Conservation (phyloP, 2,888 invertebrate genomes). For the Nebria brevicollis region DNA sequence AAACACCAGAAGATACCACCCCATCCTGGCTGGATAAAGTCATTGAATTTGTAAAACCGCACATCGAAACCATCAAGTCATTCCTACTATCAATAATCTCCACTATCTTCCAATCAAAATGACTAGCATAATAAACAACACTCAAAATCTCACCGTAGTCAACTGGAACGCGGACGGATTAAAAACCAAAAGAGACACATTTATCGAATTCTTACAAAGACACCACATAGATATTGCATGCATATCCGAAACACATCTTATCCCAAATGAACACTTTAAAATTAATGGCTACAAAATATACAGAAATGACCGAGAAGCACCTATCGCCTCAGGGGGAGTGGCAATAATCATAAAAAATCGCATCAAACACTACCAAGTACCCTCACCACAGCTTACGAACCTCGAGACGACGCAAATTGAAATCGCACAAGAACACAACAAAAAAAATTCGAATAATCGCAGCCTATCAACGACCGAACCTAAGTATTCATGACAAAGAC, state of each 20-base stretch:
- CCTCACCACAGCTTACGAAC: background rate
- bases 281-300: conserved; percentile 10
- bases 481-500: conserved; percentile 5
- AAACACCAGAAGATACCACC: too few relatives aligned
- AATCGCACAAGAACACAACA: background rate
- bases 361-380: background rate
- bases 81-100: too few relatives aligned
- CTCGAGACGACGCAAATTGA: conserved; percentile 11
- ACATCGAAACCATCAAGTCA: too few relatives aligned
- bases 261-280: conserved; percentile 12
- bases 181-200: conserved; percentile 7
- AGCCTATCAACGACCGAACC: conserved; percentile 15
- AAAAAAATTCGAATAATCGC: conserved; percentile 4
- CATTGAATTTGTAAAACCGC: too few relatives aligned
- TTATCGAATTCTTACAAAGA: conserved; percentile 21
- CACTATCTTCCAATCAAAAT: too few relatives aligned
- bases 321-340: conserved; percentile 8
- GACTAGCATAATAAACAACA: too few relatives aligned
- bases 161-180: conserved; percentile 11
- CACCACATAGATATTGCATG: conserved; percentile 15
- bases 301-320: background rate
- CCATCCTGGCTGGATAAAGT: too few relatives aligned
- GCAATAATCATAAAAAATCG: conserved; percentile 15
- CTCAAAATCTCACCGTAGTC: too few relatives aligned
- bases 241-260: conserved; percentile 7